phyloP scores from a whole-genome alignment of 2,113 vertebrate species.

The Penelope pileata region DNA sequence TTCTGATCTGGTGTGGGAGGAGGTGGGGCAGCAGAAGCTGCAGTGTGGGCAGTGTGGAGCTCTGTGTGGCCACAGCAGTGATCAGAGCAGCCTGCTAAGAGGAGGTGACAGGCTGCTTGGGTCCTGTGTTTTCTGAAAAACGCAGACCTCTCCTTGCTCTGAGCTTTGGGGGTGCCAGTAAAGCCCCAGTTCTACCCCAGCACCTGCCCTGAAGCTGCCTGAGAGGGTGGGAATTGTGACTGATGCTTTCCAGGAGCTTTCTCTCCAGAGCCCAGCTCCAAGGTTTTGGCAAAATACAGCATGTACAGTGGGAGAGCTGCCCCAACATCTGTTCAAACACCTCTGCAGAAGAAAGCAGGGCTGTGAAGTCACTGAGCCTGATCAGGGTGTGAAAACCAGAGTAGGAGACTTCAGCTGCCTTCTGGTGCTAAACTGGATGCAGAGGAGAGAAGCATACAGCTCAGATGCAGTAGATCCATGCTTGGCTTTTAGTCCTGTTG shows the following conservation, averaged over 20 bases:
- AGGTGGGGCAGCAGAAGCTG: not conserved
- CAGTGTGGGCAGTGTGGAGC: too few species aligned
- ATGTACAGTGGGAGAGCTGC: not conserved
- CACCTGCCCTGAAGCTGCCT: not conserved
- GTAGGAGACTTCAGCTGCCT: not conserved
- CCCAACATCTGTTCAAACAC: not conserved
- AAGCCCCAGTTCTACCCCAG: not conserved
- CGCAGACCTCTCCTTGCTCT: too few species aligned
- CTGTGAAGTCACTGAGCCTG: not conserved
- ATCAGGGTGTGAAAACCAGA: too few species aligned
- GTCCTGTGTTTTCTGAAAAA: accelerated
- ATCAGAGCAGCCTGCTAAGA: not conserved
- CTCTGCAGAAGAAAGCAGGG: not conserved
- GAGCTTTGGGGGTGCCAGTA: not conserved
- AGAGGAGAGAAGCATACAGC: not conserved
- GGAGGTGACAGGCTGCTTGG: not conserved
- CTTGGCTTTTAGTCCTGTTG: not conserved
- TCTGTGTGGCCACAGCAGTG: accelerated
- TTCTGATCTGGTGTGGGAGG: not conserved
- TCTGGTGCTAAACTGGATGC: not conserved
- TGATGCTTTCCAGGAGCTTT: not conserved
- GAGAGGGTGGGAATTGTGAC: accelerated
- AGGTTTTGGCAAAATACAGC: not conserved
- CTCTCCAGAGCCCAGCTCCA: not conserved
- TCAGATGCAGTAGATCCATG: not conserved